A percentile compares a stretch with the other conserved stretches of the same genome.
Evolutionary conservation across 1,140 invertebrate genomes (phyloP).

Genomic region (Propsilocerus akamusi): DNA sequence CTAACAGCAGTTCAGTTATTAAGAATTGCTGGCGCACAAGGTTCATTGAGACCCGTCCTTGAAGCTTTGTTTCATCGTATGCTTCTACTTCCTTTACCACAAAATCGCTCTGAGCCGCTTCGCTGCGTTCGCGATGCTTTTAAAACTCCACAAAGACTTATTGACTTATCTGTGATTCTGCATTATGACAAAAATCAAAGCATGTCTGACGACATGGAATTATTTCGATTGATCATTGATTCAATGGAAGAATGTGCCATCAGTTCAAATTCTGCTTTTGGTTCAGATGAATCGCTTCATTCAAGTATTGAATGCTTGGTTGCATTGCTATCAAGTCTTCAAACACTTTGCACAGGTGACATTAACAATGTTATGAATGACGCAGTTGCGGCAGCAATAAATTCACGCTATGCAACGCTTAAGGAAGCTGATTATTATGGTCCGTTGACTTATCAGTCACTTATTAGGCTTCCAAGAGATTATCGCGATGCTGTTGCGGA

Average conservation of each 20-base stretch:
- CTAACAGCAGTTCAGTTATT: constrained; percentile 59
- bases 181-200: constrained; percentile 55
- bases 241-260: constrained; percentile 67
- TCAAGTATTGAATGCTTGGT: constrained; percentile 71
- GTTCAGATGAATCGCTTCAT: constrained; percentile 44
- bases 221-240: constrained; percentile 82
- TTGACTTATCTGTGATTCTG: constrained; percentile 50
- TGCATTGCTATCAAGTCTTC: constrained; percentile 60
- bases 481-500: constrained; percentile 40
- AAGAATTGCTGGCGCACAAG: constrained; percentile 63
- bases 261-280: constrained; percentile 35
- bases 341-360: constrained; percentile 56
- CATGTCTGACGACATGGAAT: constrained; percentile 74
- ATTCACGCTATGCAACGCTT: constrained; percentile 48
- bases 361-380: constrained; percentile 30
- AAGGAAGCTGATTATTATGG: constrained; percentile 68
- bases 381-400: constrained; percentile 35
- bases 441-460: constrained; percentile 65
- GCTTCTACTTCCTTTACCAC: constrained; percentile 66
- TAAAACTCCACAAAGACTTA: constrained; percentile 45
- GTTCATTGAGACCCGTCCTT: constrained; percentile 66
- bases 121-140: constrained; percentile 60
- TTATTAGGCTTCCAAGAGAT: constrained; percentile 57
- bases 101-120: constrained; percentile 67
- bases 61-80: constrained; percentile 85